Evolutionary conservation across 2,113 vertebrate species (phyloP).

Genomic region (Poecile atricapillus): DNA sequence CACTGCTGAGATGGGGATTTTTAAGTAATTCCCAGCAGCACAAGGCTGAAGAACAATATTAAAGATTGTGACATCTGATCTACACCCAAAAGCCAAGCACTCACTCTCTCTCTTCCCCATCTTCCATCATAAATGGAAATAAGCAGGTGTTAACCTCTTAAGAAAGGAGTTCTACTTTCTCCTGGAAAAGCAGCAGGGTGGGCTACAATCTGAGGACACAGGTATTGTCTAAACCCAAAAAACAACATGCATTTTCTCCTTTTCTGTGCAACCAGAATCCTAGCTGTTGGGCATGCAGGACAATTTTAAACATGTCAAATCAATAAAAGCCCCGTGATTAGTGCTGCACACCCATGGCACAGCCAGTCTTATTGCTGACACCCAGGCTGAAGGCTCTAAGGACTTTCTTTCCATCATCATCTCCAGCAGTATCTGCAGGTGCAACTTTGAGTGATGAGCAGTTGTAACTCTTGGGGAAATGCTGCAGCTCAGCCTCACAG

Average conservation of each 20-base stretch:
- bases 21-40: not conserved
- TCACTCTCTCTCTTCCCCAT: not conserved
- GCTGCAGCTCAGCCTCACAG: not conserved
- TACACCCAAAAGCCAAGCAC: not conserved
- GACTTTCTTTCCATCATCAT: not conserved
- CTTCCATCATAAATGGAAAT: not conserved
- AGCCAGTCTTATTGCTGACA: not conserved
- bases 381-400: not conserved
- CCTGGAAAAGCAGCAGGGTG: not conserved
- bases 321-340: not conserved
- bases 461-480: not conserved
- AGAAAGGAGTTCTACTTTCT: not conserved
- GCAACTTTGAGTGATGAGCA: not conserved
- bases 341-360: not conserved
- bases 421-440: not conserved
- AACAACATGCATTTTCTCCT: not conserved
- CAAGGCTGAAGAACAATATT: not conserved
- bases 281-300: not conserved
- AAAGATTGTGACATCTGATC: not conserved
- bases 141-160: not conserved
- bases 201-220: not conserved
- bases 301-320: not conserved
- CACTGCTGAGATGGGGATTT: not conserved
- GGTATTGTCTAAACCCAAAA: not conserved
- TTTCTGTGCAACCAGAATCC: not conserved